phyloP scores from a whole-genome alignment of 1,140 invertebrate genomes.

The Drosophila athabasca region DNA sequence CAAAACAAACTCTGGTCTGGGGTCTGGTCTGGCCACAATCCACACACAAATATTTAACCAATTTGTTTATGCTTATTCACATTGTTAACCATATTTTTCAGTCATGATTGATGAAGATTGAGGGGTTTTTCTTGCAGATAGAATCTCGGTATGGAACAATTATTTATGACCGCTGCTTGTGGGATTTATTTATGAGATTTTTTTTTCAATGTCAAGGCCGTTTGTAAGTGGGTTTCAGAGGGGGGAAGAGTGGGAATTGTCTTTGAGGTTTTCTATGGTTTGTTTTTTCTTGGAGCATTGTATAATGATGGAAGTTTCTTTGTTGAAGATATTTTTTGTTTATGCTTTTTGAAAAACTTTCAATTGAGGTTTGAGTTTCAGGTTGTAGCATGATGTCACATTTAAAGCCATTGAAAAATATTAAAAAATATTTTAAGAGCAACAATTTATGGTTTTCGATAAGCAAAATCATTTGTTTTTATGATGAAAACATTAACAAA shows the following conservation, averaged over 20 bases:
- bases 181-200: slow-evolving; percentile 3
- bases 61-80: slow-evolving; percentile 42
- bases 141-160: slow-evolving; percentile 31
- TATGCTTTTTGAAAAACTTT: too few species aligned
- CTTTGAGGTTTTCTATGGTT: background rate
- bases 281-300: background rate
- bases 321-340: too few species aligned
- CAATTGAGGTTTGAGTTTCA: too few species aligned
- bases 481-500: too few species aligned
- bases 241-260: background rate
- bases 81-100: background rate
- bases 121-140: slow-evolving; percentile 32
- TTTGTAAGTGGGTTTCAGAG: slow-evolving; percentile 28
- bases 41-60: slow-evolving; percentile 17
- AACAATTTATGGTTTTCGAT: too few species aligned
- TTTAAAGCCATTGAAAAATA: too few species aligned
- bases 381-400: too few species aligned
- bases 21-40: slow-evolving; percentile 25
- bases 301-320: too few species aligned
- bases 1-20: slow-evolving; percentile 39
- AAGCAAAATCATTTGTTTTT: too few species aligned
- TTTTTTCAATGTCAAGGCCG: slow-evolving; percentile 51
- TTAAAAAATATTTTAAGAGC: too few species aligned
- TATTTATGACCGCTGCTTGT: slow-evolving; percentile 25
- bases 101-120: slow-evolving; percentile 2